Conservation (phyloP, 2,797 vertebrate genomes). For the Benthosema pterotum region DNA sequence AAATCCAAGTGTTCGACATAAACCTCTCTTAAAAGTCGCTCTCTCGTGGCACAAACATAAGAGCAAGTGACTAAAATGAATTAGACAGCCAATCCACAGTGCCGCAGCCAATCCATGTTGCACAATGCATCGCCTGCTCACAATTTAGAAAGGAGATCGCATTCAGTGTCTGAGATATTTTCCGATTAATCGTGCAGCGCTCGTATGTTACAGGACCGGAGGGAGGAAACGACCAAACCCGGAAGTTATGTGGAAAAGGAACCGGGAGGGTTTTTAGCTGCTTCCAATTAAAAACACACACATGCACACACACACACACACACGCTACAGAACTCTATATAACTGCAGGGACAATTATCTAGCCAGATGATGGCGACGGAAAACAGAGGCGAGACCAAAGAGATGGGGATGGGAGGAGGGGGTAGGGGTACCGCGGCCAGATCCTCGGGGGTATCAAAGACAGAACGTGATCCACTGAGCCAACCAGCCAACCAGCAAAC, state of each 20-base stretch:
- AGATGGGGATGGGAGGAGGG: background rate
- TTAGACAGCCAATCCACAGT: too few relatives aligned
- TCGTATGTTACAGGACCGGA: background rate
- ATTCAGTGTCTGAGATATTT: too few relatives aligned
- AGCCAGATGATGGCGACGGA: conserved; percentile 66
- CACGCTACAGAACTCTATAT: conserved; percentile 10
- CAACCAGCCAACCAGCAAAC: conserved; percentile 56
- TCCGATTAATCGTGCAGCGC: too few relatives aligned
- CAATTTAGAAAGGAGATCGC: too few relatives aligned
- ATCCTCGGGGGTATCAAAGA: conserved; percentile 64
- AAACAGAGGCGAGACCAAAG: conserved; percentile 63
- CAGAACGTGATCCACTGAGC: conserved; percentile 56
- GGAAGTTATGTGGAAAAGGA: conserved; percentile 44
- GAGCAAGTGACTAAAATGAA: too few relatives aligned
- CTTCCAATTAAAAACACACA: conserved; percentile 56
- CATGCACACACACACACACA: conserved; percentile 28
- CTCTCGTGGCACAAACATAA: too few relatives aligned
- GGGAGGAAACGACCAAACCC: conserved; percentile 29
- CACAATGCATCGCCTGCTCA: too few relatives aligned
- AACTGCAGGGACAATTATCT: conserved; percentile 70
- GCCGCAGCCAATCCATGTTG: too few relatives aligned
- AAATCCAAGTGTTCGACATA: too few relatives aligned
- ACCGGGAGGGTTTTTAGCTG: conserved; percentile 46
- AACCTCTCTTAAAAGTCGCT: too few relatives aligned
- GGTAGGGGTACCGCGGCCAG: conserved; percentile 39